Evolutionary conservation across 1,140 invertebrate species (phyloP).

Genomic region (Cylas formicarius): DNA sequence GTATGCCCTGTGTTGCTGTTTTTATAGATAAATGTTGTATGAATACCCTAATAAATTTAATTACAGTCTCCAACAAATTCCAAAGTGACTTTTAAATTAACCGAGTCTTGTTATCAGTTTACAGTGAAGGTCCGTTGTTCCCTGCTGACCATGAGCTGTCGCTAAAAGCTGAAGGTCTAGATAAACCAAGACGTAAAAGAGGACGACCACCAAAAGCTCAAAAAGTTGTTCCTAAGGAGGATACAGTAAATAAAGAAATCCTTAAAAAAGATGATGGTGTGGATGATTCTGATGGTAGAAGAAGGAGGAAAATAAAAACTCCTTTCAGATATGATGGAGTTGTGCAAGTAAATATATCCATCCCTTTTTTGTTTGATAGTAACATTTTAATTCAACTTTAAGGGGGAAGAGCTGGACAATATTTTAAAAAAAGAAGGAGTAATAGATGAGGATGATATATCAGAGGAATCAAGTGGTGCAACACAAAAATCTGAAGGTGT

Average conservation of each 20-base stretch:
- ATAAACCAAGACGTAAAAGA: constrained; percentile 58
- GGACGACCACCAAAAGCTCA: constrained; percentile 61
- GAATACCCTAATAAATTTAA: not conserved
- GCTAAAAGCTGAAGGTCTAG: constrained; percentile 54
- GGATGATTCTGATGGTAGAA: constrained; percentile 48
- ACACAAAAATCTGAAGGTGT: not conserved
- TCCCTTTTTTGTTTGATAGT: not conserved
- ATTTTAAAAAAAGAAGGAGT: constrained; percentile 67
- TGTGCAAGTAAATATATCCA: constrained; percentile 48
- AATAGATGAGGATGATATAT: constrained; percentile 51
- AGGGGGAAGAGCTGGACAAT: constrained; percentile 65
- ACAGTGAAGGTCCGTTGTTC: constrained; percentile 51
- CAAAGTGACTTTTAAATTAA: not conserved
- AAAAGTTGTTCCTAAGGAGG: constrained; percentile 18
- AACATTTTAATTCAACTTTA: constrained; percentile 10
- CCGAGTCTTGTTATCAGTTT: constrained; percentile 17
- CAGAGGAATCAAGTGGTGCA: constrained; percentile 2
- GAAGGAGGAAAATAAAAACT: constrained; percentile 55
- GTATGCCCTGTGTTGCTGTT: too few relatives aligned
- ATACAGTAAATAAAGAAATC: constrained; percentile 22
- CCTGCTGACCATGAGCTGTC: constrained; percentile 50
- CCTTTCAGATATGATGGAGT: constrained; percentile 60
- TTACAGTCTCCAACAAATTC: too few relatives aligned
- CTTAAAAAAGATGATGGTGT: constrained; percentile 24
- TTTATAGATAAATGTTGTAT: constrained; percentile 6